Evolutionary conservation across 2,888 invertebrate genomes (phyloP).

Genomic region (Dione vanillae): DNA sequence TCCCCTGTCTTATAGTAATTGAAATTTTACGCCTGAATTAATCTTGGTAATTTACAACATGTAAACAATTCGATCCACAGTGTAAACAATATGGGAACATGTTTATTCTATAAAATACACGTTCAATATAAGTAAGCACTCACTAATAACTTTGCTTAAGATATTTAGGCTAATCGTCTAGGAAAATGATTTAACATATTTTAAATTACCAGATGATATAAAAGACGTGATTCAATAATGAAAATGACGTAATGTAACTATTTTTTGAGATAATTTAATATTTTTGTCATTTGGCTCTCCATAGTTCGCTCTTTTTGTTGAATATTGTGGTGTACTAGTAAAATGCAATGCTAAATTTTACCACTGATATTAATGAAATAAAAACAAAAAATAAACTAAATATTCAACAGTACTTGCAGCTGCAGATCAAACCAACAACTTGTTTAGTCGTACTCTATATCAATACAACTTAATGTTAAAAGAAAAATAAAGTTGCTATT

Average conservation of each 20-base stretch:
- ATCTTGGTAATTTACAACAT: conserved; percentile 10
- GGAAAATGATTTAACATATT: not conserved
- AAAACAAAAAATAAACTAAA: too few species aligned
- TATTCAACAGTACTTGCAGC: too few species aligned
- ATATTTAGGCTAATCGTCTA: not conserved
- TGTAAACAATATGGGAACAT: not conserved
- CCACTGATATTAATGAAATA: too few species aligned
- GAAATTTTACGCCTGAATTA: conserved; percentile 6
- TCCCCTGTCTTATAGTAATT: conserved; percentile 9
- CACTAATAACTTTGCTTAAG: not conserved
- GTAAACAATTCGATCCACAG: conserved; percentile 1
- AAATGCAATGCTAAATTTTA: too few species aligned
- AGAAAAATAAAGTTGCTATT: conserved; percentile 6
- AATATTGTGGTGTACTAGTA: too few species aligned
- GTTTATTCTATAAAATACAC: not conserved
- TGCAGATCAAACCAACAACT: not conserved
- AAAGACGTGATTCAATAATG: too few species aligned
- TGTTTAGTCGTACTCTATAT: too few species aligned
- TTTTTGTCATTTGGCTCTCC: too few species aligned
- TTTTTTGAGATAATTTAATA: too few species aligned
- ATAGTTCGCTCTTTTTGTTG: too few species aligned
- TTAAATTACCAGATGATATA: too few species aligned
- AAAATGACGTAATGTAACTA: too few species aligned
- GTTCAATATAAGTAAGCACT: not conserved
- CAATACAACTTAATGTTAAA: not conserved